A percentile compares a stretch with the other conserved stretches of the same genome.
Conservation (phyloP, 2,888 invertebrate species). For the Andrena minutula region DNA sequence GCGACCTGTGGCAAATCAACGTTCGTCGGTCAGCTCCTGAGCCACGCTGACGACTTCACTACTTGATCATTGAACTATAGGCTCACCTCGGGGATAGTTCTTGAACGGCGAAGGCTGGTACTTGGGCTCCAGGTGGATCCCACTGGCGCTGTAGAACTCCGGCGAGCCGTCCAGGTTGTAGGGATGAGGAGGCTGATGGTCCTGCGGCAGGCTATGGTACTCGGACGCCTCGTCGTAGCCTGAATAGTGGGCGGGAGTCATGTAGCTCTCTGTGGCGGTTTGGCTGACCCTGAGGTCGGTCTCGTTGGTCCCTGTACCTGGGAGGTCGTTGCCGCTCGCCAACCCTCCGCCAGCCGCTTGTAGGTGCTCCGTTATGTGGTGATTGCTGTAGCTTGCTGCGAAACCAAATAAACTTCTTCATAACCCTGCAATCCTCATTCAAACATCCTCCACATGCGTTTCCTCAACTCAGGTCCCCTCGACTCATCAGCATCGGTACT, state of each 20-base stretch:
- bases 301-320: constrained; percentile 80
- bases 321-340: constrained; percentile 77
- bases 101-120: constrained; percentile 90
- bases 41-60: neutral
- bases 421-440: neutral
- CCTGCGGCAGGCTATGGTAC: constrained; percentile 86
- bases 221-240: constrained; percentile 87
- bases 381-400: constrained; percentile 81
- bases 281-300: constrained; percentile 79
- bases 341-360: constrained; percentile 78
- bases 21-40: neutral
- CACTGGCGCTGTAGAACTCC: constrained; percentile 90
- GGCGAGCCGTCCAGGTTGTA: constrained; percentile 89
- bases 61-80: neutral
- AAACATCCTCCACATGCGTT: no score
- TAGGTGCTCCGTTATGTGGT: constrained; percentile 82
- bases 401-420: constrained; percentile 11
- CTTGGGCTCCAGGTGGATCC: constrained; percentile 88
- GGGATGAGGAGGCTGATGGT: constrained; percentile 86
- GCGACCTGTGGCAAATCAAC: constrained; percentile 74
- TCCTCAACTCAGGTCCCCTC: no score
- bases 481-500: constrained; percentile 56
- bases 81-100: constrained; percentile 90
- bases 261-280: constrained; percentile 80
- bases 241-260: constrained; percentile 83